Evolutionary conservation across 2,888 invertebrate genomes (phyloP).

Genomic region (Polylopha cassiicola): DNA sequence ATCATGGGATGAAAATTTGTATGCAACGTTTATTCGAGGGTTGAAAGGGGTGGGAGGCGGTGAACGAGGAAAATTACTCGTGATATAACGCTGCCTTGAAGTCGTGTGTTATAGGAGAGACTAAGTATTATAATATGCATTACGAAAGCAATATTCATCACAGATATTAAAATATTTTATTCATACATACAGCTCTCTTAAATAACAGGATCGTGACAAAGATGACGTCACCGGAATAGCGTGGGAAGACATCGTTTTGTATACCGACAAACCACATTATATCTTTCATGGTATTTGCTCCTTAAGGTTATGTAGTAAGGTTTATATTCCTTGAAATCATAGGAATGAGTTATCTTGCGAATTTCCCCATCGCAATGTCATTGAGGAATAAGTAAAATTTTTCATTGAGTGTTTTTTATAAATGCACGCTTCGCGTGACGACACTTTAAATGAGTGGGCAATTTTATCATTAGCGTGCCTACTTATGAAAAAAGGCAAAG

Average conservation of each 20-base stretch:
- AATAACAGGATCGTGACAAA: conserved; percentile 19
- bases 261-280: conserved; percentile 1
- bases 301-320: neutral
- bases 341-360: conserved; percentile 6
- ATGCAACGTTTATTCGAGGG: no score
- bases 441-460: neutral
- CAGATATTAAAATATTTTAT: conserved; percentile 11
- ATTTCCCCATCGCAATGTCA: conserved; percentile 31
- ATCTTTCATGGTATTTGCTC: neutral
- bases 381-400: conserved; percentile 47
- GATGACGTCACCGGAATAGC: conserved; percentile 41
- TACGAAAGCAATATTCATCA: conserved; percentile 4
- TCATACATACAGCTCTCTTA: conserved; percentile 4
- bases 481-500: no score
- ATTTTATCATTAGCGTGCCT: no score
- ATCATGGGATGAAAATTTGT: no score
- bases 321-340: conserved; percentile 7
- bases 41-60: no score
- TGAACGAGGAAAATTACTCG: no score
- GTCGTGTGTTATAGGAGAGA: no score
- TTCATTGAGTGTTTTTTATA: conserved; percentile 42
- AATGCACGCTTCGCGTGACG: conserved; percentile 24
- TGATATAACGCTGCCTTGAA: neutral
- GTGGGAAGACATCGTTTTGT: conserved; percentile 40
- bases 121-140: no score